Percentiles rank a stretch among this genome's conserved stretches.
Evolutionary conservation across 2,888 invertebrate genomes (phyloP).

Genomic region (Brenthis daphne): DNA sequence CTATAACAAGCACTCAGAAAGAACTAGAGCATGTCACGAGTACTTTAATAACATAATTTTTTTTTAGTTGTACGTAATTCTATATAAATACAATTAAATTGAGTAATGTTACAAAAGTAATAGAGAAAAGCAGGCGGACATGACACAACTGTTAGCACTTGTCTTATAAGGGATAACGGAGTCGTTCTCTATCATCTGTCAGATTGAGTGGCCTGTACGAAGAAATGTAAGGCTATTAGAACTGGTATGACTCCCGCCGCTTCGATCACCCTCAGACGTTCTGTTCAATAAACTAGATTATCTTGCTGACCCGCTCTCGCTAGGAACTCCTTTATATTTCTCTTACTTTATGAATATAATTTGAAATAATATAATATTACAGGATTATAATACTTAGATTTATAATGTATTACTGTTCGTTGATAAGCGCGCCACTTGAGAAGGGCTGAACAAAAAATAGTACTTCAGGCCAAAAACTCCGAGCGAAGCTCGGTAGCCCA

Average conservation of each 20-base stretch:
- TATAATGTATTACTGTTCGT: too few relatives aligned
- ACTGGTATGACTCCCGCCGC: slow-evolving; percentile 51
- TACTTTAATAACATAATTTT: slow-evolving; percentile 4
- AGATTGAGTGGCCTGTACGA: slow-evolving; percentile 62
- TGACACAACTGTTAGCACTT: slow-evolving; percentile 19
- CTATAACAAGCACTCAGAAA: too few relatives aligned
- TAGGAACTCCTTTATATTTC: slow-evolving; percentile 51
- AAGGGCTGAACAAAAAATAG: too few relatives aligned
- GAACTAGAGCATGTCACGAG: too few relatives aligned
- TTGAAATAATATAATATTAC: slow-evolving; percentile 27
- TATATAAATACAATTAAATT: not conserved
- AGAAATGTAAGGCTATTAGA: slow-evolving; percentile 74
- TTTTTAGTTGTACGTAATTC: not conserved
- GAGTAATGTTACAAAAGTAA: slow-evolving; percentile 17
- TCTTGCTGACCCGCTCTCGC: slow-evolving; percentile 56
- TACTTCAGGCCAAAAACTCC: too few relatives aligned
- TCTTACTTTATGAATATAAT: slow-evolving; percentile 38
- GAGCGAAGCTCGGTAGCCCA: too few relatives aligned
- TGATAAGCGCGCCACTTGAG: too few relatives aligned
- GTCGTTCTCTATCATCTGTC: slow-evolving; percentile 61
- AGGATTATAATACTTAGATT: slow-evolving; percentile 2
- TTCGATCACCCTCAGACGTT: slow-evolving; percentile 58
- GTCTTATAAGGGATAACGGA: slow-evolving; percentile 22
- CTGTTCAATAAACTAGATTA: slow-evolving; percentile 68
- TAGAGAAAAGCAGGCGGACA: slow-evolving; percentile 15